Evolutionary conservation across 2,113 vertebrate genomes (phyloP).

Genomic region (Ceyx cyanopectus): DNA sequence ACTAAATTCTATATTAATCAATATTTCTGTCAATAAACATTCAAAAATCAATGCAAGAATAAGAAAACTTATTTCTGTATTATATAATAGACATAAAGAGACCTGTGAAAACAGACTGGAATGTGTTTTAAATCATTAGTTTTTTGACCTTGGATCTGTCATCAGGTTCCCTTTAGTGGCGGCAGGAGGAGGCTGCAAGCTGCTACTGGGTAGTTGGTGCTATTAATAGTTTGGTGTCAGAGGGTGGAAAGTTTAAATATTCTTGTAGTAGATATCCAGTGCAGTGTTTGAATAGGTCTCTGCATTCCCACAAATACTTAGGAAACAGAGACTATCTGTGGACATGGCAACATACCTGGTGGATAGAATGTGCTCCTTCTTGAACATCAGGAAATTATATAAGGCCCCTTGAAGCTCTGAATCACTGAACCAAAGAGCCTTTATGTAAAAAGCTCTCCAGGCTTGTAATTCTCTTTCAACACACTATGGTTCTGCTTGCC

Average conservation of each 20-base stretch:
- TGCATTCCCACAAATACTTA: neutral
- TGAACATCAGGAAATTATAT: neutral
- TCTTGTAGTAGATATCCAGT: neutral
- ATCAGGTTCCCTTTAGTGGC: slow-evolving; percentile 3
- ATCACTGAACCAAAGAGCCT: neutral
- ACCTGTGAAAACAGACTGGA: slow-evolving; percentile 31
- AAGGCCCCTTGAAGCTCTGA: neutral
- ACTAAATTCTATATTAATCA: neutral
- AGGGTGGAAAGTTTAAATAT: neutral
- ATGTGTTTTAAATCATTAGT: slow-evolving; percentile 62
- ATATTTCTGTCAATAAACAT: neutral
- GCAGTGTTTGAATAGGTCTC: neutral
- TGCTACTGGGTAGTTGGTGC: neutral
- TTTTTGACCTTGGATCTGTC: slow-evolving; percentile 68
- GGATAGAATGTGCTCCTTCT: neutral
- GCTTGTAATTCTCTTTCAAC: neutral
- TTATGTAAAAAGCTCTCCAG: neutral
- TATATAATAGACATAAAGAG: neutral
- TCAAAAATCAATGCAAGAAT: neutral
- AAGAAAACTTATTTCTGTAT: neutral
- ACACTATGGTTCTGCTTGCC: neutral
- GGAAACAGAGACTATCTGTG: neutral
- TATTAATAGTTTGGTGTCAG: slow-evolving; percentile 12
- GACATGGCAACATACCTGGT: neutral
- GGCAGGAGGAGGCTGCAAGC: neutral